Evolutionary conservation across 2,113 vertebrate genomes (phyloP).

Genomic region (Brachyistius frenatus): DNA sequence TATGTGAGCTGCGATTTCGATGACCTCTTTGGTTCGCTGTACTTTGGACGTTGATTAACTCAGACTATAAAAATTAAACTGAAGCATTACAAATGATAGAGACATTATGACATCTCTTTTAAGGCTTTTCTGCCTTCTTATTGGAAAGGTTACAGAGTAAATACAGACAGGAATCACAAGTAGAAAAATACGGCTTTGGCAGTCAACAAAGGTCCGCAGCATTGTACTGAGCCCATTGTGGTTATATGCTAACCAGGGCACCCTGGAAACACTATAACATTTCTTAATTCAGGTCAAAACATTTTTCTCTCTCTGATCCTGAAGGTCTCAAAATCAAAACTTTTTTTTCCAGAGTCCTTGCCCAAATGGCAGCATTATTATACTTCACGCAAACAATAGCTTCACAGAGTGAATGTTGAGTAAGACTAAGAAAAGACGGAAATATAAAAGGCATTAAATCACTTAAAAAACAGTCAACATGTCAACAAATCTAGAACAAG

Average conservation of each 20-base stretch:
- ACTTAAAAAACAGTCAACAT: not conserved
- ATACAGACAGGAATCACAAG: slow-evolving; percentile 23
- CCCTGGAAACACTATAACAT: slow-evolving; percentile 45
- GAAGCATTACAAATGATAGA: slow-evolving; percentile 8
- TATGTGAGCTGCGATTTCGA: slow-evolving; percentile 2
- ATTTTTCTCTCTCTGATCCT: slow-evolving; percentile 50
- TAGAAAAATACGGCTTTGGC: slow-evolving; percentile 36
- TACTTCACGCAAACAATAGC: slow-evolving; percentile 22
- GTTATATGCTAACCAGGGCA: slow-evolving; percentile 38
- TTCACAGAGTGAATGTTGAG: slow-evolving; percentile 15
- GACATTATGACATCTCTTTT: not conserved
- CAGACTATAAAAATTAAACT: slow-evolving; percentile 11
- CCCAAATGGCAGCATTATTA: slow-evolving; percentile 49
- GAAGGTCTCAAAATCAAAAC: slow-evolving; percentile 47
- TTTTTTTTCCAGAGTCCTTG: slow-evolving; percentile 32
- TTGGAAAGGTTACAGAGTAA: slow-evolving; percentile 10
- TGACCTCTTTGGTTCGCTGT: slow-evolving; percentile 3
- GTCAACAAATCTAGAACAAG: not conserved
- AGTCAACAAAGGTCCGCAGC: slow-evolving; percentile 17
- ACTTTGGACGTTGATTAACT: slow-evolving; percentile 6
- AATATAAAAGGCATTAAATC: not conserved
- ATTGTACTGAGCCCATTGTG: slow-evolving; percentile 30
- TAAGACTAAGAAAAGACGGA: not conserved
- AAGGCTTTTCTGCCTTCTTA: not conserved
- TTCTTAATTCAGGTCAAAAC: slow-evolving; percentile 53